A percentile compares a stretch with the other conserved stretches of the same genome.
Conservation (phyloP, 2,113 vertebrate genomes). For the Tyrannus savana region DNA sequence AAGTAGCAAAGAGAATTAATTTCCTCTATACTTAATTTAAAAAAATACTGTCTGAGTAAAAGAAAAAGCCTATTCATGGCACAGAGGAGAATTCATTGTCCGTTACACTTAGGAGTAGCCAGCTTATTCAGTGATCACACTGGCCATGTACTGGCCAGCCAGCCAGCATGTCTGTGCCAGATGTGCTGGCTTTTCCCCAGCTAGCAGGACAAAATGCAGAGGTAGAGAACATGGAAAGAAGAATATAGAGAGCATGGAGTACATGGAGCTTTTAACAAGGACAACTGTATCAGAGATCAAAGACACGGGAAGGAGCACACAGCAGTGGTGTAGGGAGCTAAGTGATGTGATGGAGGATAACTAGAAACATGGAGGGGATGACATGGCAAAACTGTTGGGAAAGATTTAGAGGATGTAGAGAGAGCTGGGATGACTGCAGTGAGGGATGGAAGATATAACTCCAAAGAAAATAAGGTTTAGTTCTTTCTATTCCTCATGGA, state of each 20-base stretch:
- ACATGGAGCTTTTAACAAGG: neutral
- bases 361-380: neutral
- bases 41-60: neutral
- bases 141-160: neutral
- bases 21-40: neutral
- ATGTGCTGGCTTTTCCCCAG: conserved; percentile 7
- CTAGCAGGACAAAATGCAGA: conserved; percentile 9
- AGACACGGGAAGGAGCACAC: neutral
- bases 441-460: neutral
- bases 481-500: neutral
- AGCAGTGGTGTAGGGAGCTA: neutral
- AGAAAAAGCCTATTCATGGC: neutral
- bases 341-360: neutral
- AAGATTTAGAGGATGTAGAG: neutral
- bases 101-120: neutral
- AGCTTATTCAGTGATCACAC: neutral
- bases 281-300: neutral
- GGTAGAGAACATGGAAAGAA: neutral
- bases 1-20: neutral
- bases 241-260: neutral
- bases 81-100: neutral
- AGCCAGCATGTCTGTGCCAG: neutral
- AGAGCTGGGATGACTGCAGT: neutral
- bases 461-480: neutral
- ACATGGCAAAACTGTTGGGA: neutral